Conservation (phyloP, 2,797 vertebrate species). For the Halcyon smyrnensis region DNA sequence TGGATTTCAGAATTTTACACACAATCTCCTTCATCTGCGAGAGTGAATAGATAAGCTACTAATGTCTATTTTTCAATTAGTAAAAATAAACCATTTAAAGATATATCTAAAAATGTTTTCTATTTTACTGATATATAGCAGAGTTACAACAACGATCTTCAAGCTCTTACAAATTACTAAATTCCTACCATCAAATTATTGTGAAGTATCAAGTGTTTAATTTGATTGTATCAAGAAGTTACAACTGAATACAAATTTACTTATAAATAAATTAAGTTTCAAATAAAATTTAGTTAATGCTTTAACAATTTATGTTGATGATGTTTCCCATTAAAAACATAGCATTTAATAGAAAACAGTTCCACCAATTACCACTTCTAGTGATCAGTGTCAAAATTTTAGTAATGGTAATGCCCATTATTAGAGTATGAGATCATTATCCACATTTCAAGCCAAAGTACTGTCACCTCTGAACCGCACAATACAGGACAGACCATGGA, state of each 20-base stretch:
- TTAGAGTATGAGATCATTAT: not conserved
- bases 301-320: not conserved
- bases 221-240: not conserved
- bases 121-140: not conserved
- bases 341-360: not conserved
- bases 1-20: not conserved
- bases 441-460: not conserved
- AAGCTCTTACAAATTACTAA: not conserved
- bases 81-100: slow-evolving; percentile 35
- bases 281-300: not conserved
- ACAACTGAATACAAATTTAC: not conserved
- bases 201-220: not conserved
- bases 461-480: not conserved
- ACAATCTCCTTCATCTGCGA: not conserved
- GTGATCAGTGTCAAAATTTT: not conserved
- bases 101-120: not conserved
- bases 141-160: not conserved
- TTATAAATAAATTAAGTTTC: not conserved
- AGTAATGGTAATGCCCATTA: not conserved
- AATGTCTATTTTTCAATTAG: slow-evolving; percentile 41
- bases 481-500: not conserved
- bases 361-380: not conserved
- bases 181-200: not conserved
- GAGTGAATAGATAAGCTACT: not conserved
- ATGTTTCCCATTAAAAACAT: not conserved